These are phyloP conservation scores for Zaprionus obscuricornis DNA, from an alignment of 2,888 invertebrate species.

Conservation along the genomic window DNA sequence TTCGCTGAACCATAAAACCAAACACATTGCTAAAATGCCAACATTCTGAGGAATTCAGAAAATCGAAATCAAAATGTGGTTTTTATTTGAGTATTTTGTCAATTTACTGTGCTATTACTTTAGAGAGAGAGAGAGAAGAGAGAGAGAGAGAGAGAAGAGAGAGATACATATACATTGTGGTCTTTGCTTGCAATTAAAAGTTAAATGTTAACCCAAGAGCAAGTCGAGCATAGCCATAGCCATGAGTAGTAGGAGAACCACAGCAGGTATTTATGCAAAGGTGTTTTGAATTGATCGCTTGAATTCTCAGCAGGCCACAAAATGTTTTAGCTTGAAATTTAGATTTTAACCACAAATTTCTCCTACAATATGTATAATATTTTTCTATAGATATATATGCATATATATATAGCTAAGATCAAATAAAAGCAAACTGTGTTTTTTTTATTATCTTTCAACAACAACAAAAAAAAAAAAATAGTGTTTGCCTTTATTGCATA, in stretches of 20 bases:
- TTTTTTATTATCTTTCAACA: too few species aligned
- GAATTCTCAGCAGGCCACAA: slow-evolving; percentile 21
- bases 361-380: too few species aligned
- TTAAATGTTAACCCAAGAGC: neutral
- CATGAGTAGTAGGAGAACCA: too few species aligned
- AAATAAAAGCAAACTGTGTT: too few species aligned
- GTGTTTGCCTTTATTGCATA: slow-evolving; percentile 11
- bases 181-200: slow-evolving; percentile 42
- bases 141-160: too few species aligned
- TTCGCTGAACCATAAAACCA: slow-evolving; percentile 27
- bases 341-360: slow-evolving; percentile 15
- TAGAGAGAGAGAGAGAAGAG: too few species aligned
- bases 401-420: too few species aligned
- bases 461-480: neutral
- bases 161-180: too few species aligned
- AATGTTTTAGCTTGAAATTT: slow-evolving; percentile 3
- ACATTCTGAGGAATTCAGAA: slow-evolving; percentile 15
- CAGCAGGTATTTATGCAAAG: slow-evolving; percentile 8
- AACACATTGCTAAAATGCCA: slow-evolving; percentile 22
- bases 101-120: slow-evolving; percentile 37
- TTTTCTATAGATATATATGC: too few species aligned
- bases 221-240: slow-evolving; percentile 19
- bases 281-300: slow-evolving; percentile 17
- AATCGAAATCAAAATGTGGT: slow-evolving; percentile 48
- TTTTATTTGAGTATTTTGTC: slow-evolving; percentile 32